Base-by-base conservation (phyloP, 2,888 invertebrate species). In the Pandemis cinnamomeana region DNA sequence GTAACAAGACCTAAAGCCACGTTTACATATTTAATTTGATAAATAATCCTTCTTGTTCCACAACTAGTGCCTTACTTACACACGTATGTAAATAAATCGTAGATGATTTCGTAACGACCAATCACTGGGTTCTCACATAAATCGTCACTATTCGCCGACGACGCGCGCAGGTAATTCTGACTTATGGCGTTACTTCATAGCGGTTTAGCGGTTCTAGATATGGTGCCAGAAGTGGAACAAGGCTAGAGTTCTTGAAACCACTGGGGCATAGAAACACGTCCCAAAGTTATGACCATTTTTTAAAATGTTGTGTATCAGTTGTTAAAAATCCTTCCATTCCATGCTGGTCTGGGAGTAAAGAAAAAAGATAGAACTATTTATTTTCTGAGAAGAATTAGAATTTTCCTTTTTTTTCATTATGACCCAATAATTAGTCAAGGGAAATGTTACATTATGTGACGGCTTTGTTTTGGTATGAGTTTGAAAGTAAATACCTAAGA, bases 71-170 rank as follows among this genome's bases (percentile, higher is more conserved):
- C 10, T 46, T 10, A 46, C 4, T 46, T 11, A 46, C 7, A 51
- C n/a, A n/a, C 55, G 10, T 20, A 55, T 6, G 7, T 20, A 8
- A 4, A 55, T 55, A 55, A 55, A 55, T 55, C 55, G 27, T n/a
- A 5, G 11, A 27, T 13, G 27, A 64, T 64, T 64, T 58, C 61
- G n/a, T n/a, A 36, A 41, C 58, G 7, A n/a, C n/a, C 42, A 61
- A 61, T 36, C 61, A 61, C 41, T 1, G n/a, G 7, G 66, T 27
- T 72, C 71, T 44, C 71, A 72, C 71, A 67, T 67, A 72, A 72
- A 72, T 72, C 71, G 7, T 44, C 13, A 60, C 15, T 27, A 48
- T 61, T 46, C 67, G 67, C 51, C 42, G 58, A 44, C 51, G 67
- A 44, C 67, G 42, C 61, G 10, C 60, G 61, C 61, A 51, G 27